These are phyloP conservation scores for Tineola bisselliella DNA, from an alignment of 2,888 invertebrate species.

Conservation along the genomic window DNA sequence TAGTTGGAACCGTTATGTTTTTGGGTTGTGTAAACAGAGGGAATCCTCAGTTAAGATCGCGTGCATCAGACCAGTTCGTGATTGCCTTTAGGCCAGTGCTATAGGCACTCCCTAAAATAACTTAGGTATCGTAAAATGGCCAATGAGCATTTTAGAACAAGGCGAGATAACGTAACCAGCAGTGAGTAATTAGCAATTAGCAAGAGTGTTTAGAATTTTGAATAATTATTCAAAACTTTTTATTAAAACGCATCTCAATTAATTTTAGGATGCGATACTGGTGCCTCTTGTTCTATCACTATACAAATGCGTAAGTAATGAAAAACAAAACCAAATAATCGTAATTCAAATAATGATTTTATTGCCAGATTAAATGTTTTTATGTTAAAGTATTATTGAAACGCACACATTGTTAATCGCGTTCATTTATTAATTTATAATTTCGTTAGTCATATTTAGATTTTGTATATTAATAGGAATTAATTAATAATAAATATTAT, in stretches of 20 bases:
- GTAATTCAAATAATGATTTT: background rate
- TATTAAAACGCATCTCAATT: constrained; percentile 16
- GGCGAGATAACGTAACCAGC: constrained; percentile 56
- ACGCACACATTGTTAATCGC: too few species aligned
- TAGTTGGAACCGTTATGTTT: constrained; percentile 59
- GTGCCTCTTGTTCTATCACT: constrained; percentile 63
- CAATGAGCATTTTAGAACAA: constrained; percentile 45
- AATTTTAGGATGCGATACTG: constrained; percentile 64
- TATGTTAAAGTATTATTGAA: too few species aligned
- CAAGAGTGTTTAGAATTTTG: constrained; percentile 9
- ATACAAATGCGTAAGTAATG: constrained; percentile 56
- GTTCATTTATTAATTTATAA: too few species aligned
- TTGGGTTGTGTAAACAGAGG: constrained; percentile 63
- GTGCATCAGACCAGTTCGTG: constrained; percentile 52
- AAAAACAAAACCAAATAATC: background rate
- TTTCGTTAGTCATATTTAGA: too few species aligned
- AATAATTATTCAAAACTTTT: background rate
- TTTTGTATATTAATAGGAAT: too few species aligned
- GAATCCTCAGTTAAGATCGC: constrained; percentile 51
- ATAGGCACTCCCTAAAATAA: constrained; percentile 15
- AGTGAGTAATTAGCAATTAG: constrained; percentile 48
- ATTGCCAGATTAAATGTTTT: too few species aligned
- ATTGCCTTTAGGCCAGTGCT: constrained; percentile 28
- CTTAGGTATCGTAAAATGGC: constrained; percentile 32
- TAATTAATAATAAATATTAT: constrained; percentile 16